These are phyloP conservation scores for Pimephales promelas DNA, from an alignment of 2,113 vertebrate species.

Conservation along the genomic window DNA sequence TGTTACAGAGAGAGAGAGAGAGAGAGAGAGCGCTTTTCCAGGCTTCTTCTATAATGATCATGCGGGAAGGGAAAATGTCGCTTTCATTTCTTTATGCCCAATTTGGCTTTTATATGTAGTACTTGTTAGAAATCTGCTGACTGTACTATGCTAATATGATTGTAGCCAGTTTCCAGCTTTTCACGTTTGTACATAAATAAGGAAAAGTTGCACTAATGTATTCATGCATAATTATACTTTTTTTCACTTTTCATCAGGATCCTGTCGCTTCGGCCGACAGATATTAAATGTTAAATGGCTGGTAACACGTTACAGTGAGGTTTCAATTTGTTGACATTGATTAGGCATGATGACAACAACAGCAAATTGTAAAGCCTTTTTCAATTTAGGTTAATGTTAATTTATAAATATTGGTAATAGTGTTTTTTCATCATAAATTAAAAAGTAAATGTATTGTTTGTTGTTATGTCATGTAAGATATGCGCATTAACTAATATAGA, in stretches of 20 bases:
- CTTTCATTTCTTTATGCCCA: constrained; percentile 3
- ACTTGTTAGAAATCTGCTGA: constrained; percentile 28
- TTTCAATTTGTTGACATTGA: background rate
- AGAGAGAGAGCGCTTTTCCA: background rate
- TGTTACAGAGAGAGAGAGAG: background rate
- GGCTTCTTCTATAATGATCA: constrained; percentile 15
- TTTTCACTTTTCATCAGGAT: too few species aligned
- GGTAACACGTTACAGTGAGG: background rate
- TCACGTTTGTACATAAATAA: background rate
- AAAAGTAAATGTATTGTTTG: background rate
- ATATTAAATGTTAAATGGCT: background rate
- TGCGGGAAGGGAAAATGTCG: background rate
- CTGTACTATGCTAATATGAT: background rate
- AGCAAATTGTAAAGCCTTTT: background rate
- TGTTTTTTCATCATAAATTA: background rate
- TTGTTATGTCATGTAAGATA: background rate
- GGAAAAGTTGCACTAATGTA: background rate
- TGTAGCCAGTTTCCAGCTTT: background rate
- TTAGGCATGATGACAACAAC: background rate
- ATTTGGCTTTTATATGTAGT: constrained; percentile 10
- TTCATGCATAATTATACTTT: constrained; percentile 14
- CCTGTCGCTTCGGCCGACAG: background rate
- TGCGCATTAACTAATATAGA: too few species aligned
- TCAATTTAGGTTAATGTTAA: background rate
- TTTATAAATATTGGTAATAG: background rate